phyloP scores from a whole-genome alignment of 2,797 vertebrate species.

The Sardinella longiceps region DNA sequence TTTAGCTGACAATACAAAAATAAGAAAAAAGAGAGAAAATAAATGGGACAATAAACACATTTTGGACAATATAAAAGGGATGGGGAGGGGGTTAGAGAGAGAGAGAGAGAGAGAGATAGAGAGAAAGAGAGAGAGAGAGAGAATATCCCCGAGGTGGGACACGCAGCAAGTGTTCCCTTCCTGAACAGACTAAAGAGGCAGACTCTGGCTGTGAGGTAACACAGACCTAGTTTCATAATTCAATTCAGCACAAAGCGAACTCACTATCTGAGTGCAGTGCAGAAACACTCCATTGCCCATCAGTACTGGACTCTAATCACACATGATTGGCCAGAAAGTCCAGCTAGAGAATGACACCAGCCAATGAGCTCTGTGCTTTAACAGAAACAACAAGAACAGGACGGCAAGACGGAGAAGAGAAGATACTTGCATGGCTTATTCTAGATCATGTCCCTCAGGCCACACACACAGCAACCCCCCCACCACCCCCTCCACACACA shows the following conservation, averaged over 20 bases:
- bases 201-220: background rate
- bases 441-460: background rate
- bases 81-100: background rate
- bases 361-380: background rate
- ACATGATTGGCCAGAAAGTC: background rate
- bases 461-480: too few species aligned
- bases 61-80: background rate
- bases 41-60: background rate
- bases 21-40: background rate
- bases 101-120: slow-evolving; percentile 18
- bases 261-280: background rate
- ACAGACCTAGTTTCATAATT: background rate
- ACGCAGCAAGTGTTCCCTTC: background rate
- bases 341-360: background rate
- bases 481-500: too few species aligned
- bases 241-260: background rate
- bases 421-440: too few species aligned
- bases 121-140: background rate
- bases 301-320: background rate
- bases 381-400: too few species aligned
- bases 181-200: background rate
- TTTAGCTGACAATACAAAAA: background rate
- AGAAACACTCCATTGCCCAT: background rate
- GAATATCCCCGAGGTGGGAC: background rate
- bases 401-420: too few species aligned